Evolutionary conservation across 1,140 invertebrate genomes (phyloP).

Genomic region (Aleiodes sp.): DNA sequence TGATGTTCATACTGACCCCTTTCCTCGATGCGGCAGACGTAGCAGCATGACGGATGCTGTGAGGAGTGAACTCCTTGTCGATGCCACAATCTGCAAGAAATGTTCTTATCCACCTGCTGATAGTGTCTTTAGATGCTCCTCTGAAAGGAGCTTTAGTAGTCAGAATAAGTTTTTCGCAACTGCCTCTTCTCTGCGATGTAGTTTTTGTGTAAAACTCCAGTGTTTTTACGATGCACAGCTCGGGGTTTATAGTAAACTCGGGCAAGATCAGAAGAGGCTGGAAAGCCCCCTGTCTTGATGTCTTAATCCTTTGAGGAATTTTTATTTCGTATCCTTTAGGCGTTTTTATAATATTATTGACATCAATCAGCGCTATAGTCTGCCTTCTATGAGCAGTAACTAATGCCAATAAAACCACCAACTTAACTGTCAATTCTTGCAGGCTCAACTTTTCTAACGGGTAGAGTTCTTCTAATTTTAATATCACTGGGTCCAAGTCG

Average conservation of each 20-base stretch:
- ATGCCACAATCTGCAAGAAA: conserved; percentile 24
- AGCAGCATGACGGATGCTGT: conserved; percentile 26
- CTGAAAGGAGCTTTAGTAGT: conserved; percentile 20
- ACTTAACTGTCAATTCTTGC: conserved; percentile 15
- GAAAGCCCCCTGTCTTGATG: background rate
- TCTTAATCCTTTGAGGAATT: conserved; percentile 28
- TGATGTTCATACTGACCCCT: background rate
- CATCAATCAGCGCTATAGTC: conserved; percentile 26
- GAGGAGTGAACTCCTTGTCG: conserved; percentile 10
- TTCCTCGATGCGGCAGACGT: conserved; percentile 21
- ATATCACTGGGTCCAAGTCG: conserved; percentile 18
- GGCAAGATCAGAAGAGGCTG: conserved; percentile 21
- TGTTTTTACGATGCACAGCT: conserved; percentile 15
- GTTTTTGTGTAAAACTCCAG: conserved; percentile 16
- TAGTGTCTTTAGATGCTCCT: conserved; percentile 24
- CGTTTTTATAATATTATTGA: conserved; percentile 18
- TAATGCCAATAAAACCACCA: conserved; percentile 29
- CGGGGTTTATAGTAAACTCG: background rate
- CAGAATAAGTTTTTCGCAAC: conserved; percentile 1
- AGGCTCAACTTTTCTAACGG: conserved; percentile 2
- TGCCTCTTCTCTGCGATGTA: background rate
- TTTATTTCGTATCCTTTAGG: conserved; percentile 20
- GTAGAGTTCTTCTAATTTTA: conserved; percentile 13
- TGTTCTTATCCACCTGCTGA: conserved; percentile 27
- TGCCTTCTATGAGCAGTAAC: conserved; percentile 21